phyloP scores from a whole-genome alignment of 2,113 vertebrate genomes.

The Gorsachius goisagi region DNA sequence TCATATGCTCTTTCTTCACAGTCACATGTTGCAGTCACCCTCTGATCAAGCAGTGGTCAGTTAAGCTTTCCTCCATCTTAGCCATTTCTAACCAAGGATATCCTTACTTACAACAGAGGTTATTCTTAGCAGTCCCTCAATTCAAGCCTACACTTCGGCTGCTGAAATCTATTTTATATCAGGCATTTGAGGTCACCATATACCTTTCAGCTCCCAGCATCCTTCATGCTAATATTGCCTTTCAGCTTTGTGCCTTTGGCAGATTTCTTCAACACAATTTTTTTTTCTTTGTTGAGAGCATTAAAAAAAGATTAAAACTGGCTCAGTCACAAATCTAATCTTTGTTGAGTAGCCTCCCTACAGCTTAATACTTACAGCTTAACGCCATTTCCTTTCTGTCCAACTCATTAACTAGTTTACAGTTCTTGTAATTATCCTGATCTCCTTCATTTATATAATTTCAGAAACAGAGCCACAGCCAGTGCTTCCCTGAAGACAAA shows the following conservation, averaged over 20 bases:
- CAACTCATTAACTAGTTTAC: conserved; percentile 28
- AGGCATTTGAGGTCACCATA: neutral
- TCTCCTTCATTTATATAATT: conserved; percentile 1
- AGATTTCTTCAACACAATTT: neutral
- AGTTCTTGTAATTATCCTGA: conserved; percentile 4
- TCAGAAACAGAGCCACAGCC: neutral
- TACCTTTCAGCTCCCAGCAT: neutral
- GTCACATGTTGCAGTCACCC: neutral
- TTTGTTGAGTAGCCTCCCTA: conserved; percentile 20
- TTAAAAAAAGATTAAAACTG: conserved; percentile 17
- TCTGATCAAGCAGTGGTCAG: neutral
- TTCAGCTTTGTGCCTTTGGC: neutral
- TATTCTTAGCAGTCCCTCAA: neutral
- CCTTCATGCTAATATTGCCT: neutral
- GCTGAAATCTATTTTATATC: neutral
- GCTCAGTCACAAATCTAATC: conserved; percentile 31
- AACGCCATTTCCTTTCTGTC: conserved; percentile 40
- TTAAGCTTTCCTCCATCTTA: neutral
- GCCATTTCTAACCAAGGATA: neutral
- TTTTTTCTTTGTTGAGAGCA: neutral
- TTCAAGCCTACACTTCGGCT: neutral
- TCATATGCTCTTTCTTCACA: neutral
- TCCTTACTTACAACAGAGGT: neutral
- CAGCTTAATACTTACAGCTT: conserved; percentile 29
- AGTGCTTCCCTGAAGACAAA: neutral